Evolutionary conservation across 1,140 invertebrate genomes (phyloP).

Genomic region (Melitaea cinxia): DNA sequence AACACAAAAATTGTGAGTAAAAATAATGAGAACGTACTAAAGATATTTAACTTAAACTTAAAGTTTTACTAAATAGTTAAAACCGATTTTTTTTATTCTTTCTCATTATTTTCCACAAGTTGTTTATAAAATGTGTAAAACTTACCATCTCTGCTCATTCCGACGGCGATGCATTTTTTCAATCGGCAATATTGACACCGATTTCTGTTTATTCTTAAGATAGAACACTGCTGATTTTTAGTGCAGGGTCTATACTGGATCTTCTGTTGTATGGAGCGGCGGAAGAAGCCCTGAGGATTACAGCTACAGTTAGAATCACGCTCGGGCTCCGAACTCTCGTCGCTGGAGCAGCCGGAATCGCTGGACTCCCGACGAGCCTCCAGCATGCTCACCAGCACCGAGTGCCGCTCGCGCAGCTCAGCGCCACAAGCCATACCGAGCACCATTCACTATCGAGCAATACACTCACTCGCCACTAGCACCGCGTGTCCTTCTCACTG

Average conservation of each 20-base stretch:
- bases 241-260: constrained; percentile 98
- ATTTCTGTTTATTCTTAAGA: constrained; percentile 97
- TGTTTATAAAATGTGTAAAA: constrained; percentile 42
- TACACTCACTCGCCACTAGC: constrained; percentile 57
- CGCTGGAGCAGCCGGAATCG: constrained; percentile 85
- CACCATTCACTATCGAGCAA: constrained; percentile 62
- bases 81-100: constrained; percentile 11
- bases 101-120: background rate
- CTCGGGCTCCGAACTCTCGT: constrained; percentile 75
- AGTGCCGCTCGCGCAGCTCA: constrained; percentile 75
- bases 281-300: constrained; percentile 91
- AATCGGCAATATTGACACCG: constrained; percentile 98
- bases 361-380: constrained; percentile 78
- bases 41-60: too few relatives aligned
- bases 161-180: constrained; percentile 98
- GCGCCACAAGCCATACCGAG: constrained; percentile 72
- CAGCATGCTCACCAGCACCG: constrained; percentile 81
- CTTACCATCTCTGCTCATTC: constrained; percentile 99
- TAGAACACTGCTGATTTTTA: constrained; percentile 98
- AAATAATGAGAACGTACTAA: too few relatives aligned
- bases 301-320: constrained; percentile 82
- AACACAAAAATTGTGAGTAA: too few relatives aligned
- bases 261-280: constrained; percentile 97
- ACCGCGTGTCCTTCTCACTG: constrained; percentile 50
- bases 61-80: too few relatives aligned